phyloP scores from a whole-genome alignment of 2,113 vertebrate species.

The Muntiacus reevesi region DNA sequence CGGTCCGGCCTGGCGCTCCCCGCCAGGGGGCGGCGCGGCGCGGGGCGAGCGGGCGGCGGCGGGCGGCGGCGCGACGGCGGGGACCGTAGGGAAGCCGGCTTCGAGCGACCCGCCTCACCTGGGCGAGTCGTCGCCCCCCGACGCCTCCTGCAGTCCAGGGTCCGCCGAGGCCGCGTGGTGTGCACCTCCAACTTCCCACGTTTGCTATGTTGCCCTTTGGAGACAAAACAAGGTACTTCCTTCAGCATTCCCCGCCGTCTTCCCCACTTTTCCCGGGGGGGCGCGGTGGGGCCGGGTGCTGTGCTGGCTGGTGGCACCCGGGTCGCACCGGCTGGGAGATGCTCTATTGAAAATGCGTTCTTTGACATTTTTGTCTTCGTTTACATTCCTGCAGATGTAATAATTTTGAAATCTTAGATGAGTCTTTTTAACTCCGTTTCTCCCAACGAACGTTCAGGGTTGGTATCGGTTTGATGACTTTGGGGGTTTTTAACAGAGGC shows the following conservation, averaged over 20 bases:
- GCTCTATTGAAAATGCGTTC: neutral
- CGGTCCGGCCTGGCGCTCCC: constrained; percentile 23
- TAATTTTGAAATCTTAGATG: neutral
- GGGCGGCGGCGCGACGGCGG: neutral
- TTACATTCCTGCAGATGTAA: neutral
- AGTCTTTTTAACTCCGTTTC: neutral
- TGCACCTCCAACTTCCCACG: neutral
- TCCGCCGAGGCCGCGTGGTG: neutral
- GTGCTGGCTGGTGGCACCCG: neutral
- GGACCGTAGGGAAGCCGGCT: neutral
- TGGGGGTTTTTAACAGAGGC: neutral
- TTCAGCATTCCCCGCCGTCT: neutral
- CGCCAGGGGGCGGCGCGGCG: constrained; percentile 13
- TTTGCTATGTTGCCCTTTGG: constrained; percentile 83
- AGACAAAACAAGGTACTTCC: constrained; percentile 82
- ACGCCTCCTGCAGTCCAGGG: neutral
- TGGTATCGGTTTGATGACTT: neutral
- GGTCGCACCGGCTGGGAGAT: neutral
- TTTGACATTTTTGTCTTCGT: neutral
- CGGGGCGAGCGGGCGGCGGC: neutral
- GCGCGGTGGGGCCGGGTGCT: neutral
- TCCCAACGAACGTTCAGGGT: neutral
- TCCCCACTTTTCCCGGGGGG: neutral
- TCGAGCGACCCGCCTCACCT: neutral
- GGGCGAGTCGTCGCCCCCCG: neutral